Conservation (phyloP, 2,888 invertebrate species). For the Trachelus iudaicus region DNA sequence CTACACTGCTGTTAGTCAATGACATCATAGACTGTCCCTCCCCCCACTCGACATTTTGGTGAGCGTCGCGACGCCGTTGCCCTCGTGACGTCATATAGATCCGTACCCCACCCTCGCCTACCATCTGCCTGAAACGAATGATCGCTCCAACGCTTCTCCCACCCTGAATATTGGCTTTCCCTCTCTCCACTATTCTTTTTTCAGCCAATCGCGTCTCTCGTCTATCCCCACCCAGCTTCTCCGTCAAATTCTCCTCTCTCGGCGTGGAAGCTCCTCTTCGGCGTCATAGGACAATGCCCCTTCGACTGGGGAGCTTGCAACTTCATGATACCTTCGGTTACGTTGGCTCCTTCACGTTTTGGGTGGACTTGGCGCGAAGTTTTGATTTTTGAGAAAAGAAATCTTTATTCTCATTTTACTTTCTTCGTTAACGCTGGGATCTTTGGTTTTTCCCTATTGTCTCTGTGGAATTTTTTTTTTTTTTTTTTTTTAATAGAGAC, state of each 20-base stretch:
- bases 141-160: neutral
- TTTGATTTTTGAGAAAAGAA: neutral
- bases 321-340: neutral
- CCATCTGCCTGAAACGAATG: conserved; percentile 4
- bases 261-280: conserved; percentile 23
- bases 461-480: neutral
- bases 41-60: neutral
- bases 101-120: conserved; percentile 7
- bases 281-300: conserved; percentile 43
- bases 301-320: conserved; percentile 16
- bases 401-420: neutral
- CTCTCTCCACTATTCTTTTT: neutral
- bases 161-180: neutral
- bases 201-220: neutral
- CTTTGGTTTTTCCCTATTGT: neutral
- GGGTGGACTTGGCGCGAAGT: neutral
- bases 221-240: neutral
- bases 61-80: neutral
- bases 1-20: neutral
- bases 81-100: conserved; percentile 13
- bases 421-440: neutral
- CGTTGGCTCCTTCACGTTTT: neutral
- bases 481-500: neutral
- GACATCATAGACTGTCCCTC: neutral
- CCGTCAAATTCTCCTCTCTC: conserved; percentile 12